Evolutionary conservation across 1,140 invertebrate species (phyloP).

Genomic region (Drosophila obscura): DNA sequence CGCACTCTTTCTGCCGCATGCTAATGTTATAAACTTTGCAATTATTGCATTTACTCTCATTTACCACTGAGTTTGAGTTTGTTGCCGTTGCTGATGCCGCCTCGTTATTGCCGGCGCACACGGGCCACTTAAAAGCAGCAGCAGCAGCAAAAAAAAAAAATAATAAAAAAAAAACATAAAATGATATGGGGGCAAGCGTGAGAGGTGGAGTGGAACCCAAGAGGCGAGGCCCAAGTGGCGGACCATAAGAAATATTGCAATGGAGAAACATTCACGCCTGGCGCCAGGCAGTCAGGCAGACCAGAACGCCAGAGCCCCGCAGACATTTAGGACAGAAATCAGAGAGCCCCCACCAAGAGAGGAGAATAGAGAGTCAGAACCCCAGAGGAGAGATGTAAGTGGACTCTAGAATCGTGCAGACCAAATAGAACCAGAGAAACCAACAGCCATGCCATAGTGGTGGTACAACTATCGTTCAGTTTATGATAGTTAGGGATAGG

Average conservation of each 20-base stretch:
- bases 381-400: no score
- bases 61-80: conserved; percentile 60
- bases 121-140: conserved; percentile 66
- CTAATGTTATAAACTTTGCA: conserved; percentile 79
- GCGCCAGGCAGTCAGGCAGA: conserved; percentile 55
- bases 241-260: conserved; percentile 67
- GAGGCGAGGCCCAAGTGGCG: conserved; percentile 25
- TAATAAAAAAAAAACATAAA: conserved; percentile 25
- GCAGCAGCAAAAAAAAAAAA: not conserved
- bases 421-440: no score
- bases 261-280: conserved; percentile 71
- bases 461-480: no score
- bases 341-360: not conserved
- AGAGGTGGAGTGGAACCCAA: conserved; percentile 3
- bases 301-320: conserved; percentile 13
- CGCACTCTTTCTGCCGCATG: conserved; percentile 9
- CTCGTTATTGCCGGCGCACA: conserved; percentile 72
- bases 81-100: conserved; percentile 29
- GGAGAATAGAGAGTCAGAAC: no score
- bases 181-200: not conserved
- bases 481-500: no score
- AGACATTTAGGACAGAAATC: not conserved
- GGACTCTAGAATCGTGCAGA: no score
- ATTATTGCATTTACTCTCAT: conserved; percentile 81
- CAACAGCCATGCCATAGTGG: no score